Percentiles rank a stretch among this genome's conserved stretches.
Evolutionary conservation across 2,113 vertebrate species (phyloP).

Genomic region (Talpa occidentalis): DNA sequence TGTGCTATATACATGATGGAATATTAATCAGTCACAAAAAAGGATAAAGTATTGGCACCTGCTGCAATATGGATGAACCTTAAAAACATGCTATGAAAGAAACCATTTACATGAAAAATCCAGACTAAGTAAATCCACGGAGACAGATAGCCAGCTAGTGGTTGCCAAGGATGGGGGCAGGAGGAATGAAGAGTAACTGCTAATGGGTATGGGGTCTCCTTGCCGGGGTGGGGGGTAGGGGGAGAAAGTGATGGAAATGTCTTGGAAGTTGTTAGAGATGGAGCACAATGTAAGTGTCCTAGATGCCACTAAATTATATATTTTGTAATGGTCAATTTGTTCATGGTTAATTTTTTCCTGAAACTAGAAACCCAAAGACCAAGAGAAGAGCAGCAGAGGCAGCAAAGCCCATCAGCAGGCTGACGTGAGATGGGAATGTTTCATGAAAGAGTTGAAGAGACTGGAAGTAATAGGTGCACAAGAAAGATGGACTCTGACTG

Average conservation of each 20-base stretch:
- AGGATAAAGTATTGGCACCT: too few species aligned
- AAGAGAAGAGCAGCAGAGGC: background rate
- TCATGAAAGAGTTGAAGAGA: background rate
- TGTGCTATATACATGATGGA: background rate
- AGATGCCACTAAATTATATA: background rate
- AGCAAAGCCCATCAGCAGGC: background rate
- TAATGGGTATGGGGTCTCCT: background rate
- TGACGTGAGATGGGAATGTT: background rate
- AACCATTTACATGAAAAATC: background rate
- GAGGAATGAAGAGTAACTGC: background rate
- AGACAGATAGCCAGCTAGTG: background rate
- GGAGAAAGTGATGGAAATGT: background rate
- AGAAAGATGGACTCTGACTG: background rate
- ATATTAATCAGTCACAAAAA: background rate
- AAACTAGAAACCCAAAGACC: background rate
- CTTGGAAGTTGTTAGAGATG: background rate
- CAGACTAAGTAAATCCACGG: background rate
- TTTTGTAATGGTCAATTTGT: background rate
- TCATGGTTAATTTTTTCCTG: background rate
- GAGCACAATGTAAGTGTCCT: fast-evolving
- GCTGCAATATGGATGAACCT: background rate
- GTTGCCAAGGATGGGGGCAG: background rate
- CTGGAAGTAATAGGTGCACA: fast-evolving
- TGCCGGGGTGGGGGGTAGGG: background rate
- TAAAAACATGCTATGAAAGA: background rate